Evolutionary conservation across 2,888 invertebrate genomes (phyloP).

Genomic region (Limnephilus marmoratus): DNA sequence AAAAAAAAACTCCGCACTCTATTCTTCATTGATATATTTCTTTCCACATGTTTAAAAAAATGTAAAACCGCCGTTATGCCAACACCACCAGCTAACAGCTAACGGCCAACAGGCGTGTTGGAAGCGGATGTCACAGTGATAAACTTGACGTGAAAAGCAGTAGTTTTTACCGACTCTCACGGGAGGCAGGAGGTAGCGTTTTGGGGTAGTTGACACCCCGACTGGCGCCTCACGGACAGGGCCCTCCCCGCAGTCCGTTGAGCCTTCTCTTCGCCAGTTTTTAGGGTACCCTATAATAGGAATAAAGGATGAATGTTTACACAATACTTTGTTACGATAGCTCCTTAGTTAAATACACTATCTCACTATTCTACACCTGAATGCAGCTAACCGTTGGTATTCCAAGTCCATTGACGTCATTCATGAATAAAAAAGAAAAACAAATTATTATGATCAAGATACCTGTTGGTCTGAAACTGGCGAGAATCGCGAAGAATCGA

Average conservation of each 20-base stretch:
- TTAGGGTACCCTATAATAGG: not conserved
- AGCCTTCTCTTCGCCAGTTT: not conserved
- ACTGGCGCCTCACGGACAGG: conserved; percentile 41
- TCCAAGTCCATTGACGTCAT: not conserved
- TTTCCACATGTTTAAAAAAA: not conserved
- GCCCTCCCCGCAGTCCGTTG: not conserved
- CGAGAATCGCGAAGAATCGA: not conserved
- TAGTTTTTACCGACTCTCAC: conserved; percentile 41
- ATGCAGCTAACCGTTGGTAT: too few relatives aligned
- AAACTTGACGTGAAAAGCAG: conserved; percentile 32
- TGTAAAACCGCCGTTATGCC: not conserved
- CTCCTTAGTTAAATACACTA: not conserved
- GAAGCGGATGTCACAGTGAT: conserved; percentile 23
- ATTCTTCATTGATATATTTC: not conserved
- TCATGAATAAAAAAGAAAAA: not conserved
- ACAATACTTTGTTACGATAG: not conserved
- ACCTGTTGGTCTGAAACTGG: too few relatives aligned
- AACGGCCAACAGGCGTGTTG: not conserved
- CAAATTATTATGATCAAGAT: not conserved
- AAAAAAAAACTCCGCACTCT: too few relatives aligned
- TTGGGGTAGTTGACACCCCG: conserved; percentile 53
- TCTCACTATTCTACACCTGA: too few relatives aligned
- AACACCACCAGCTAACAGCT: not conserved
- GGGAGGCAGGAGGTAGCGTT: conserved; percentile 21
- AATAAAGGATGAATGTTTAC: not conserved